Percentiles rank a stretch among this genome's conserved stretches.
Evolutionary conservation across 2,113 vertebrate species (phyloP).

Genomic region (Poeciliopsis occidentalis): DNA sequence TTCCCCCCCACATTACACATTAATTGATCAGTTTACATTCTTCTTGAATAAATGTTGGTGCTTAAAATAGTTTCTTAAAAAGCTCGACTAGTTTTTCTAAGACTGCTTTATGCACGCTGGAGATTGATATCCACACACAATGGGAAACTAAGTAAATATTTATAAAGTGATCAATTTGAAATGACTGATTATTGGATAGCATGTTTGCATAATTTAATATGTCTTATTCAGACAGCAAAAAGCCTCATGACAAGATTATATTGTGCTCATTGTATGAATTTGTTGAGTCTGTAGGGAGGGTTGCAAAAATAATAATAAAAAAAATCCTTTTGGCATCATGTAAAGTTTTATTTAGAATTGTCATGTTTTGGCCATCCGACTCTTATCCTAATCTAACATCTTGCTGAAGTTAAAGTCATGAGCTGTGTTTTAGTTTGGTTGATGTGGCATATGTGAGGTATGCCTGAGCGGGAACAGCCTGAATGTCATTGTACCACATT

Average conservation of each 20-base stretch:
- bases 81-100: not conserved
- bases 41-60: not conserved
- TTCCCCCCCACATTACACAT: not conserved
- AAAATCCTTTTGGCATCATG: not conserved
- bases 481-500: conserved; percentile 22
- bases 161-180: not conserved
- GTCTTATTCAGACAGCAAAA: not conserved
- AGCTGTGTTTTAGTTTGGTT: not conserved
- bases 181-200: not conserved
- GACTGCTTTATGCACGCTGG: too few relatives aligned
- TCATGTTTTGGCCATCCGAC: not conserved
- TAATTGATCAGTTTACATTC: not conserved
- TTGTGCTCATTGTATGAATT: not conserved
- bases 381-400: not conserved
- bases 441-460: not conserved
- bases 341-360: not conserved
- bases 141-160: not conserved
- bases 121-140: not conserved
- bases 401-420: not conserved
- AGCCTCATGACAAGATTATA: not conserved
- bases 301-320: not conserved
- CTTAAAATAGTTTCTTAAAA: not conserved
- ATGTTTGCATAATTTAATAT: not conserved
- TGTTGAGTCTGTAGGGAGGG: not conserved
- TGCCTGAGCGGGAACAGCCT: conserved; percentile 4